These are phyloP conservation scores for Monoplex corrugatus DNA, from an alignment of 2,888 invertebrate species.

Conservation along the genomic window DNA sequence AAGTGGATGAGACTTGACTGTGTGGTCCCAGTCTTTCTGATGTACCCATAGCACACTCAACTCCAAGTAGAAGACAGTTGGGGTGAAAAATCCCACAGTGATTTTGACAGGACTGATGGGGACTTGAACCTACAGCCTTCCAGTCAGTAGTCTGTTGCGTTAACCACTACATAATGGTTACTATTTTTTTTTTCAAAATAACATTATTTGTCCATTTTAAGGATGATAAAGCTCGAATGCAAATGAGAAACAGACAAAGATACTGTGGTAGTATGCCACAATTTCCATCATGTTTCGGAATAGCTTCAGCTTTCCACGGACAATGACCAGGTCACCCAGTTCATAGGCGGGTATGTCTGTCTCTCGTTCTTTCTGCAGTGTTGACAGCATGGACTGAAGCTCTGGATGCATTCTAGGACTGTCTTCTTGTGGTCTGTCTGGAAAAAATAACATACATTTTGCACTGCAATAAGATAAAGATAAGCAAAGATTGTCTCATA, in stretches of 20 bases:
- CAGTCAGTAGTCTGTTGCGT: too few relatives aligned
- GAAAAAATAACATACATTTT: not conserved
- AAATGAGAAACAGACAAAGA: constrained; percentile 61
- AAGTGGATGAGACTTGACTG: too few relatives aligned
- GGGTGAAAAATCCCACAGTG: too few relatives aligned
- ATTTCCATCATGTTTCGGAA: constrained; percentile 70
- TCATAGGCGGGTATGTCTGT: constrained; percentile 58
- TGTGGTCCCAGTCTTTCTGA: too few relatives aligned
- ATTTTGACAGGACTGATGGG: too few relatives aligned
- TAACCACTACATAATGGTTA: too few relatives aligned
- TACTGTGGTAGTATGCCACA: constrained; percentile 68
- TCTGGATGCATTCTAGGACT: constrained; percentile 36
- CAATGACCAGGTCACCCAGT: constrained; percentile 69
- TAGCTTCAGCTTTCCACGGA: constrained; percentile 70
- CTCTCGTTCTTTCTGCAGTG: constrained; percentile 2
- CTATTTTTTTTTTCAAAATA: too few relatives aligned
- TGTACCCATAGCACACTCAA: too few relatives aligned
- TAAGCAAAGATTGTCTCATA: not conserved
- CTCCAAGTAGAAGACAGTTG: too few relatives aligned
- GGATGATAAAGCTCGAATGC: too few relatives aligned
- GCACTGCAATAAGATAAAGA: not conserved
- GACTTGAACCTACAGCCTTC: too few relatives aligned
- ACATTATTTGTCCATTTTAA: too few relatives aligned
- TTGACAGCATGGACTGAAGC: constrained; percentile 18
- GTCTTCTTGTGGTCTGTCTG: not conserved